Base-by-base conservation (phyloP, 1,140 invertebrate species). In the Sarcophaga peregrina region DNA sequence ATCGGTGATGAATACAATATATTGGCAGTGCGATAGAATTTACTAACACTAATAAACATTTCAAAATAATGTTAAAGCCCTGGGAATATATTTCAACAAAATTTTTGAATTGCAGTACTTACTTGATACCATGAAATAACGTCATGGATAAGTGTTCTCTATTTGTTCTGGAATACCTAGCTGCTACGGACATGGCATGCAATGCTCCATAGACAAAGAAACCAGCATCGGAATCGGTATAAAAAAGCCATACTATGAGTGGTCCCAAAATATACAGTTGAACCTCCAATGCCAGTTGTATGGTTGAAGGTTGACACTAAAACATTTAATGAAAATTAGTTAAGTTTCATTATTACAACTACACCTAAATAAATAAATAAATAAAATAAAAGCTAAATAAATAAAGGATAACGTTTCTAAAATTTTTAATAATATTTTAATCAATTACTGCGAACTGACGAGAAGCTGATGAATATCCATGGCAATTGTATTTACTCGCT, bases 261-360 rank as follows among this genome's bases (percentile, higher is more conserved):
- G 95, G 93, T 8, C 95, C 93, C 4, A 95, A 82, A 25, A 96
- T 89, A 72, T 95, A 96, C 20, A 97, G 92, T 90, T 97, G 96
- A 92, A 96, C 95, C 86, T 97, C 96, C 86, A 97, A 90, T 1
- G 96, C 95, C 72, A 97, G 87, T 84, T 95, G 94, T 86, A 95
- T 93, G 1, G 93, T 94, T 85, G 94, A 93, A 7, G 94, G 92
- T 13, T 93, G 93, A 85, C 94, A 95, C 94, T 95, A 88, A 62
- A 91, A 50, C 17, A n/a, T n/a, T n/a, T n/a, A n/a, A n/a, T 20
- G 5, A 52, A 25, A 37, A 37, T 37, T 37, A 37, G 1, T 37
- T 37, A 4, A 37, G 25, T 37, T 37, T 37, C 1, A 37, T 37
- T 37, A 37, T 37, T 37, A 4, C 25, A 37, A 37, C 4, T 11